These are phyloP conservation scores for Meandrusa payeni DNA, from an alignment of 2,888 invertebrate species.

Conservation along the genomic window DNA sequence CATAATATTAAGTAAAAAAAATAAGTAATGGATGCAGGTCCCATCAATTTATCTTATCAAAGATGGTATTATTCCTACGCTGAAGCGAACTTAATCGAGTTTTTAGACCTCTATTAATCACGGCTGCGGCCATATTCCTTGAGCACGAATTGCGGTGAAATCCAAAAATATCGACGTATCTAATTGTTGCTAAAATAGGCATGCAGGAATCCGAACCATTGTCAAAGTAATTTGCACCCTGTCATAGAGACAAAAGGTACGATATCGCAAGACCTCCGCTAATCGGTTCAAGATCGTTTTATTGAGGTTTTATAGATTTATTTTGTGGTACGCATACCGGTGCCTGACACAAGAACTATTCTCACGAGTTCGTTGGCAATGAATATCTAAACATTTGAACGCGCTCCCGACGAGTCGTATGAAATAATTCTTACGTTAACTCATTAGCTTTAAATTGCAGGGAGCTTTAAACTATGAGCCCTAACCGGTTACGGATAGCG, in stretches of 20 bases:
- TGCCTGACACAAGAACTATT: constrained; percentile 1
- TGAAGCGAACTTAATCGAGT: constrained; percentile 5
- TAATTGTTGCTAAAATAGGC: constrained; percentile 10
- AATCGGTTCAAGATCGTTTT: background rate
- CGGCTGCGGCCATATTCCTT: constrained; percentile 6
- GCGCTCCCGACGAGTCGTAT: background rate
- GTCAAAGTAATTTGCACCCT: constrained; percentile 1
- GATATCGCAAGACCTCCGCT: background rate
- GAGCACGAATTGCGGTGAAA: constrained; percentile 2
- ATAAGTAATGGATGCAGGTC: no score
- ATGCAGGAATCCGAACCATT: background rate
- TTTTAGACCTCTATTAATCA: constrained; percentile 11
- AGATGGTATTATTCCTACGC: background rate
- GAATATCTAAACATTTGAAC: constrained; percentile 11
- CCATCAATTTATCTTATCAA: background rate
- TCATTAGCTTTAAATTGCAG: constrained; percentile 18
- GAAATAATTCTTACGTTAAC: constrained; percentile 7
- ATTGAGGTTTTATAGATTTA: constrained; percentile 12
- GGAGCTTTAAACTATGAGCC: constrained; percentile 31
- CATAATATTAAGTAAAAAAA: no score
- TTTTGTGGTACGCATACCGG: background rate
- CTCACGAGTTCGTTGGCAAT: constrained; percentile 6
- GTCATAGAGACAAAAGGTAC: constrained; percentile 1
- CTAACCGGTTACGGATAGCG: constrained; percentile 48
- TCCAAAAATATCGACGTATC: constrained; percentile 13